Conservation (phyloP, 2,797 vertebrate genomes). For the Alosa sapidissima region DNA sequence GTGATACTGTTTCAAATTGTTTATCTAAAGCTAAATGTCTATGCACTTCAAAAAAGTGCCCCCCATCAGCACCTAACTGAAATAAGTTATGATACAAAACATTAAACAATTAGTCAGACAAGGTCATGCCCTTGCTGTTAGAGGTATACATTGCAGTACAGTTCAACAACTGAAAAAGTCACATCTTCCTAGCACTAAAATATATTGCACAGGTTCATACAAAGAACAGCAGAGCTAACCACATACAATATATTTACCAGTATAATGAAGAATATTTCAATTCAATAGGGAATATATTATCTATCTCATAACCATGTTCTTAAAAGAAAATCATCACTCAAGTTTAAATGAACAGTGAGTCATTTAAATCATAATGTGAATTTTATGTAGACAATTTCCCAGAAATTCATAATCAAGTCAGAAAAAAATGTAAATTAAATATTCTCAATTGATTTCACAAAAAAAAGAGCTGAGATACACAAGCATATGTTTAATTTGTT, state of each 20-base stretch:
- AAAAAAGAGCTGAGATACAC: constrained; percentile 62
- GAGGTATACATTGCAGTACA: constrained; percentile 11
- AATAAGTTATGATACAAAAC: constrained; percentile 14
- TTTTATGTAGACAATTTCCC: neutral
- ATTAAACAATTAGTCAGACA: neutral
- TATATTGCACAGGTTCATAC: constrained; percentile 20
- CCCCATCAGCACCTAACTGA: neutral
- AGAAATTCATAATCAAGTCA: constrained; percentile 39
- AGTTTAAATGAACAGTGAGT: neutral
- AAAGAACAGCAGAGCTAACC: neutral
- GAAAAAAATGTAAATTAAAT: constrained; percentile 50
- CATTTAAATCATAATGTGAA: neutral
- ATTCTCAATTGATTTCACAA: constrained; percentile 72
- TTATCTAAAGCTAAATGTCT: neutral
- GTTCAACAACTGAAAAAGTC: neutral
- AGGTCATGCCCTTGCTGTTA: neutral
- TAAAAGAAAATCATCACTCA: neutral
- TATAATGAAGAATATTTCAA: constrained; percentile 1
- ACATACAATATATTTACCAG: neutral
- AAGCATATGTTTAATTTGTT: constrained; percentile 76
- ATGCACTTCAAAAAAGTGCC: neutral
- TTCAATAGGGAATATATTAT: neutral
- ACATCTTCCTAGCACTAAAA: constrained; percentile 10
- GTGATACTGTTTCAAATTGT: neutral
- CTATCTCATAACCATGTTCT: neutral